These are phyloP conservation scores for Atta colombica DNA, from an alignment of 1,140 invertebrate species.

Conservation along the genomic window DNA sequence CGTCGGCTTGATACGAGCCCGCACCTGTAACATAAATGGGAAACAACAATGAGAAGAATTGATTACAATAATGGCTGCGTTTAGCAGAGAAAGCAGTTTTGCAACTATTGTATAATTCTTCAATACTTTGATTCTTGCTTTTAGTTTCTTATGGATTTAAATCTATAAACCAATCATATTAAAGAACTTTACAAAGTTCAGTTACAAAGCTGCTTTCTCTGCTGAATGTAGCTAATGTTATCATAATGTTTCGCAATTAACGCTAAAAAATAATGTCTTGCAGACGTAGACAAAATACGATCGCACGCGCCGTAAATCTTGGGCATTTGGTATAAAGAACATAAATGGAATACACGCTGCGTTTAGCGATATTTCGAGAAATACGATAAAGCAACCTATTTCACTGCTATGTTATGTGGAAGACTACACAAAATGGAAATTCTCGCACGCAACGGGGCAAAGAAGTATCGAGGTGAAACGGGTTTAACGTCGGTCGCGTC, in stretches of 20 bases:
- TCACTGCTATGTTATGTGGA: background rate
- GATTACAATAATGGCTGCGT: background rate
- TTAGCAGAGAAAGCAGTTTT: no score
- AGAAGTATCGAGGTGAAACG: slow-evolving; percentile 58
- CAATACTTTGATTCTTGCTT: no score
- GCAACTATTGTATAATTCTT: no score
- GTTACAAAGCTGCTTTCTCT: no score
- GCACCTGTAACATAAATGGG: slow-evolving; percentile 61
- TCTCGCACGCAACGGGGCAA: slow-evolving; percentile 64
- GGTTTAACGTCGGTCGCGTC: slow-evolving; percentile 60
- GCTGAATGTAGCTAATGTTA: background rate
- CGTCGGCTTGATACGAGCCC: slow-evolving; percentile 31
- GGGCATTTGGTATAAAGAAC: background rate
- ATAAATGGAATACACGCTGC: slow-evolving; percentile 3
- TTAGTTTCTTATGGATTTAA: no score
- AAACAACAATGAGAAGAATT: background rate
- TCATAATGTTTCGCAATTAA: background rate
- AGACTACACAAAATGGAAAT: slow-evolving; percentile 59
- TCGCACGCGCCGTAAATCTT: slow-evolving; percentile 14
- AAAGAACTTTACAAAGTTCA: no score
- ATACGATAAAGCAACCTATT: slow-evolving; percentile 34
- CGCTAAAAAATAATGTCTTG: background rate
- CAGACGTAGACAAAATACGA: background rate
- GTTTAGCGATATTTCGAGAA: slow-evolving; percentile 44
- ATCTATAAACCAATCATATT: no score